Conservation (phyloP, 2,888 invertebrate species). For the Meganola albula region DNA sequence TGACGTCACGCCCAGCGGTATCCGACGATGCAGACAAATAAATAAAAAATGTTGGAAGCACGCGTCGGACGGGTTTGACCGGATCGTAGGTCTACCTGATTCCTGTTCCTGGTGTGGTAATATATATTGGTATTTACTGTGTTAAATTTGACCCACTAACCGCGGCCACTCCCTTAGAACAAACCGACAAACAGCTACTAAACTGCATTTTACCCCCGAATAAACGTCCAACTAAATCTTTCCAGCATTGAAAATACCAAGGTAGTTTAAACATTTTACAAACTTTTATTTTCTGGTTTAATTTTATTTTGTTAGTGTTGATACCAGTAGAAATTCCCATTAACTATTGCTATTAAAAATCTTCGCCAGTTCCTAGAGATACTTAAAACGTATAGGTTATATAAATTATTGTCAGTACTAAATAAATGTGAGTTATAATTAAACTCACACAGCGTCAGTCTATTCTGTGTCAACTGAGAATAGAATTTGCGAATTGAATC, state of each 20-base stretch:
- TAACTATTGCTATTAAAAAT: too few relatives aligned
- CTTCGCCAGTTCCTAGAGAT: too few relatives aligned
- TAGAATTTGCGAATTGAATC: conserved; percentile 67
- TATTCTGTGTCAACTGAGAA: conserved; percentile 45
- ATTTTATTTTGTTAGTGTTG: too few relatives aligned
- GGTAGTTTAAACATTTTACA: too few relatives aligned
- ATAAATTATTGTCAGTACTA: too few relatives aligned
- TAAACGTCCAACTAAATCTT: background rate
- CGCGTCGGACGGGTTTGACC: conserved; percentile 76
- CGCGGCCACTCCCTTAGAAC: conserved; percentile 4
- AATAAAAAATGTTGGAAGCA: conserved; percentile 78
- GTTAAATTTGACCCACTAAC: conserved; percentile 31
- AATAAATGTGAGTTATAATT: too few relatives aligned
- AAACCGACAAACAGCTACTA: background rate
- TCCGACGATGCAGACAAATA: conserved; percentile 76
- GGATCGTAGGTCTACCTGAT: conserved; percentile 77
- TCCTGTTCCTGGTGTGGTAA: conserved; percentile 74
- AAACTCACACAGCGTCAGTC: too few relatives aligned
- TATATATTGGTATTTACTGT: conserved; percentile 50
- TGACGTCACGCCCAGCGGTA: conserved; percentile 77
- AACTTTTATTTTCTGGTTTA: too few relatives aligned
- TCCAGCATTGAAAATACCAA: too few relatives aligned
- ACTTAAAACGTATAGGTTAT: too few relatives aligned
- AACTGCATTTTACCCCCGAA: background rate
- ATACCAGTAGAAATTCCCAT: background rate